These are phyloP conservation scores for Lepidotrigona ventralis DNA, from an alignment of 1,140 invertebrate genomes.

Conservation along the genomic window DNA sequence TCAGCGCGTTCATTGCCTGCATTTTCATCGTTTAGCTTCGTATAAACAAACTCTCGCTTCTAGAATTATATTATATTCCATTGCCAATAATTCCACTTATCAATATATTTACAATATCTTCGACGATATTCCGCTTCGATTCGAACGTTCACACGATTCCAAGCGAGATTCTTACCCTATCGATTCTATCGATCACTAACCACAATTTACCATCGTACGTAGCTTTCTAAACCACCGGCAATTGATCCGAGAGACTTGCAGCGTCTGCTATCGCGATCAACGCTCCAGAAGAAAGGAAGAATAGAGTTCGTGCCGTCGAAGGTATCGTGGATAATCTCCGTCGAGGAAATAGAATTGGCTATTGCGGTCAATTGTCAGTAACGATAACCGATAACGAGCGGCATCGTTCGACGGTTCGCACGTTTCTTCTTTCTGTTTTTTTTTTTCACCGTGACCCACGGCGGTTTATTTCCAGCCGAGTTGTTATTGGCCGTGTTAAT, in stretches of 20 bases:
- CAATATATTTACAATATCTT: no score
- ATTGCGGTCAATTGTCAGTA: background rate
- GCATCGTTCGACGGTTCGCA: background rate
- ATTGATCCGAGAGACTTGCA: background rate
- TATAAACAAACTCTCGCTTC: background rate
- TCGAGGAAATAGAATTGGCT: background rate
- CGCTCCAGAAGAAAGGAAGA: no score
- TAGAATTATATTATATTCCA: background rate
- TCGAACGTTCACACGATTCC: background rate
- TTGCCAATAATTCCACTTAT: background rate
- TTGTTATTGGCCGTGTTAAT: slow-evolving; percentile 44
- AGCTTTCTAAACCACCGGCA: no score
- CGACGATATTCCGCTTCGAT: background rate
- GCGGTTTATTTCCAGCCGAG: slow-evolving; percentile 41
- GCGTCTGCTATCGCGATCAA: background rate
- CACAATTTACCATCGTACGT: background rate
- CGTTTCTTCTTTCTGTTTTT: background rate
- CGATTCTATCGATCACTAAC: background rate
- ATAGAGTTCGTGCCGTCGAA: background rate
- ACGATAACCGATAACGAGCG: background rate
- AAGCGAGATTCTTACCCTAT: background rate
- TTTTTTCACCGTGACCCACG: background rate
- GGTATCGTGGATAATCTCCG: background rate
- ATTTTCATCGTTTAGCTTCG: background rate
- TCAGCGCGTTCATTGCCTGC: background rate